A percentile compares a stretch with the other conserved stretches of the same genome.
phyloP scores from a whole-genome alignment of 2,113 vertebrate genomes.

The Campylomormyrus numenius region DNA sequence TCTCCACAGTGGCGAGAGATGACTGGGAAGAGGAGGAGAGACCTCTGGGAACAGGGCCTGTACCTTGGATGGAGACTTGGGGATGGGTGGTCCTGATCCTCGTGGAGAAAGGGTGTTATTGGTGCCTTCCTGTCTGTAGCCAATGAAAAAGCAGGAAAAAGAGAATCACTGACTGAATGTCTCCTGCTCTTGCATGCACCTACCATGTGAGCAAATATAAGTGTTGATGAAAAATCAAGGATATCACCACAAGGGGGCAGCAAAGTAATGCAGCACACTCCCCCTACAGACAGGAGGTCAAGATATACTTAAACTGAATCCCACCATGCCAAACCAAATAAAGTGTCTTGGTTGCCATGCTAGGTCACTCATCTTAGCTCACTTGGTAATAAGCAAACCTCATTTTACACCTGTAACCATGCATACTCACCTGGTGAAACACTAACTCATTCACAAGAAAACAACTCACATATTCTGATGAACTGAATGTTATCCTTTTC shows the following conservation, averaged over 20 bases:
- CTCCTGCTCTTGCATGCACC: neutral
- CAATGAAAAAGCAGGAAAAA: conserved; percentile 37
- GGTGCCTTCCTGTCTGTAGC: conserved; percentile 60
- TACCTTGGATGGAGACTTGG: conserved; percentile 96
- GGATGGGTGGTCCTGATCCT: conserved; percentile 70
- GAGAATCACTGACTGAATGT: neutral
- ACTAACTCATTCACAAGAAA: neutral
- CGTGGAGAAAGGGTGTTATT: conserved; percentile 78
- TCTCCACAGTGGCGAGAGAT: neutral
- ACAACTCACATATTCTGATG: neutral
- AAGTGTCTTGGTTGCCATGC: neutral
- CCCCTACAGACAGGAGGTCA: neutral
- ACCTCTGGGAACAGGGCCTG: neutral
- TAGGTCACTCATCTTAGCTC: conserved; percentile 10
- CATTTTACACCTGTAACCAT: neutral
- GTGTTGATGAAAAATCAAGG: neutral
- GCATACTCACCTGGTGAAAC: neutral
- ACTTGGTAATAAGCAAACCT: neutral
- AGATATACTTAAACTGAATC: conserved; percentile 21
- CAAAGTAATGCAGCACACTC: conserved; percentile 24
- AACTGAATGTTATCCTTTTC: neutral
- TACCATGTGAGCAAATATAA: neutral
- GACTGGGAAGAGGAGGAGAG: neutral
- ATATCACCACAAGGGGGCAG: conserved; percentile 7
- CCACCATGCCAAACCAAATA: conserved; percentile 28